A percentile compares a stretch with the other conserved stretches of the same genome.
Conservation (phyloP, 2,888 invertebrate genomes). For the Mythimna lalbum region DNA sequence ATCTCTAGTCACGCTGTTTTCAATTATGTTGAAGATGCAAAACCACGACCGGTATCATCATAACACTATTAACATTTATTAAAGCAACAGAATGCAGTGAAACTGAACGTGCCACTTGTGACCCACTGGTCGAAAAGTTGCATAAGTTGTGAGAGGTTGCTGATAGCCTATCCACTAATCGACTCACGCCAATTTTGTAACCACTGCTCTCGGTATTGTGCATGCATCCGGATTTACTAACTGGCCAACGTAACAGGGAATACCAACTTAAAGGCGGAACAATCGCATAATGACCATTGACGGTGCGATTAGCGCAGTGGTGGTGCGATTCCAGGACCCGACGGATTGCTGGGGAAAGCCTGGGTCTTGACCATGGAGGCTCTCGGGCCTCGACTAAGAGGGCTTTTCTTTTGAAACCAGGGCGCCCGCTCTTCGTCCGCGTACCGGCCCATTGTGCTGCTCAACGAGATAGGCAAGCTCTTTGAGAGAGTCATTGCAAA, state of each 20-base stretch:
- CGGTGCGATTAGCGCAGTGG: no score
- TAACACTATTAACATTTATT: conserved; percentile 50
- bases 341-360: no score
- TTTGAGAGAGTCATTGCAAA: no score
- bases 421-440: no score
- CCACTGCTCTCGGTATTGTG: conserved; percentile 17
- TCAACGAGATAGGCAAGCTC: no score
- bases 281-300: background rate
- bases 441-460: no score
- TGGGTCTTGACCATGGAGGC: no score
- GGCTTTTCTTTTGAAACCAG: no score
- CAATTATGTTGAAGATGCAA: conserved; percentile 10
- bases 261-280: background rate
- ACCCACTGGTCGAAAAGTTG: conserved; percentile 59
- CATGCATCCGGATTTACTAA: conserved; percentile 41
- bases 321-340: no score
- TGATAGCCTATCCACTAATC: conserved; percentile 58
- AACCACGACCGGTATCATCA: conserved; percentile 38
- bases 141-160: conserved; percentile 59
- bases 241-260: conserved; percentile 21
- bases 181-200: conserved; percentile 48
- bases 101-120: conserved; percentile 55
- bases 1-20: background rate
- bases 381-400: no score
- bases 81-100: conserved; percentile 51